A percentile compares a stretch with the other conserved stretches of the same genome.
phyloP scores from a whole-genome alignment of 2,888 invertebrate genomes.

The Oligia fasciuncula region DNA sequence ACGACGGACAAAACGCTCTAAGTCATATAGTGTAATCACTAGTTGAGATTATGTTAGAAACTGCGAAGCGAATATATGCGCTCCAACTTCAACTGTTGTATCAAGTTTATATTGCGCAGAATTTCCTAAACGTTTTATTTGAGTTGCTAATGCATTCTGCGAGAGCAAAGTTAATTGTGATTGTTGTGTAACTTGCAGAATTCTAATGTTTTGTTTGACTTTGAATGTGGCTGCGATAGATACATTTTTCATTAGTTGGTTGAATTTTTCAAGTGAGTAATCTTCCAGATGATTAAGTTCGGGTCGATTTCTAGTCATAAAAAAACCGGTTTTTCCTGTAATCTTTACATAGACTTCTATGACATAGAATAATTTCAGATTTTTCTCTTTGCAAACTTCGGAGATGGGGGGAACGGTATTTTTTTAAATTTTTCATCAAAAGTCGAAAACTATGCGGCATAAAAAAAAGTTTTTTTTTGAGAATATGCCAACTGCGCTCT shows the following conservation, averaged over 20 bases:
- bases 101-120: slow-evolving; percentile 14
- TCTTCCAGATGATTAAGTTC: neutral
- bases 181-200: neutral
- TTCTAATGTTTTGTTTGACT: neutral
- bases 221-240: neutral
- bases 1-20: neutral
- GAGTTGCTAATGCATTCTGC: slow-evolving; percentile 35
- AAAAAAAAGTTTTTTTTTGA: no score
- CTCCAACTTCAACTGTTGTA: slow-evolving; percentile 25
- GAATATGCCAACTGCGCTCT: no score
- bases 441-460: no score
- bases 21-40: neutral
- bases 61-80: slow-evolving; percentile 19
- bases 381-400: no score
- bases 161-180: no score
- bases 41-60: slow-evolving; percentile 33
- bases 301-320: neutral
- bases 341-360: no score
- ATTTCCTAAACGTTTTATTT: slow-evolving; percentile 45
- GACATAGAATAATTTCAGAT: no score
- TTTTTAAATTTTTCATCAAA: no score
- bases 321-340: no score
- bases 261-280: neutral
- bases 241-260: neutral
- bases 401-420: no score